Base-by-base conservation (phyloP, 1,140 invertebrate genomes). In the Hypsibius dujardini region DNA sequence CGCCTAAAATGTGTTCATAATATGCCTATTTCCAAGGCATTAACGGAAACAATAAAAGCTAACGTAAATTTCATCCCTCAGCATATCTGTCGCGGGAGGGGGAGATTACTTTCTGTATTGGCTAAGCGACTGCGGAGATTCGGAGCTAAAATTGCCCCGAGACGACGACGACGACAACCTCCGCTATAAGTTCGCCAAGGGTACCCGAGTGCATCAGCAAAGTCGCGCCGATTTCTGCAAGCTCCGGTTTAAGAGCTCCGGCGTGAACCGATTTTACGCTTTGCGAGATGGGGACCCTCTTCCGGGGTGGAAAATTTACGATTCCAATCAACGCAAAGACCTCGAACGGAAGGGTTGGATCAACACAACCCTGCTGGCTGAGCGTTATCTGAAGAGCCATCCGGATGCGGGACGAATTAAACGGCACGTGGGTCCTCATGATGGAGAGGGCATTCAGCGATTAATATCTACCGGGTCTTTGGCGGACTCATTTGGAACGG, bases 71-170 rank as follows among this genome's bases (percentile, higher is more conserved):
- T 28, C 28, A 28, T 28, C 28, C 28, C 50, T 56, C n/a, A 56
- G 7, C 50, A n/a, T 56, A 7, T 56, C 50, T n/a, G n/a, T 56
- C 50, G 7, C 7, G n/a, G 50, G 50, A 72, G 87, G 87, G 1
- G 86, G 87, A 77, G 87, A 89, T 78, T 82, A 87, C 75, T 89
- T 87, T 76, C 75, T 89, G 1, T 86, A 87, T 76, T 89, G 87
- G 88, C 83, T 84, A 0, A 82, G 85, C 0, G 84, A 87, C 74
- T 90, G 87, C 77, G 72, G 77, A 59, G 75, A 73, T 42, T 81
- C 82, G 75, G 73, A 80, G 47, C 28, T 28, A 28, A 28, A 28
- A 28, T 28, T 28, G 28, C 28, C 28, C 28, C 28, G 28, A 28
- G 28, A 28, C 28, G 28, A 28, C 28, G 28, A 28, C 28, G 78